Evolutionary conservation across 2,797 vertebrate genomes (phyloP), one percentile per base, ranked within the genome.

Genomic region (Pygocentrus nattereri): DNA sequence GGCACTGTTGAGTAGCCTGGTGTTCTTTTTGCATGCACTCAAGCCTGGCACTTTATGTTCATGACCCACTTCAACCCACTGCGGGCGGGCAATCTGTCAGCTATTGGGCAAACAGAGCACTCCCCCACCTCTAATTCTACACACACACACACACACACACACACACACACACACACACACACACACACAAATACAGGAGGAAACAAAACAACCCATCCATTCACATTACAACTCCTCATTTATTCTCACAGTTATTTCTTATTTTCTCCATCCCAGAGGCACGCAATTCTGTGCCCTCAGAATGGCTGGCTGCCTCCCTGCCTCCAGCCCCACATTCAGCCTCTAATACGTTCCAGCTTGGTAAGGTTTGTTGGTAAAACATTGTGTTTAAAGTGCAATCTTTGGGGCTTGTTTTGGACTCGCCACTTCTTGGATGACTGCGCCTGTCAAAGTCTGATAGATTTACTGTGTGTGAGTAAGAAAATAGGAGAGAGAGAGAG

Each of bases 191-290:
- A 80, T 77, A 73, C 67, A 61, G 19, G 52, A 74, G 79, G 76
- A 76, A 82, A 82, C 80, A 76, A 85, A 83, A 89, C 78, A 87
- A 87, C 80, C 84, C 87, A 84, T 87, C 80, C 82, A 82, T 88
- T 88, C 84, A 84, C 85, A 88, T 87, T 78, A 84, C 84, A 82
- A 65, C 85, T 67, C 38, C 76, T 56, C 78, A 77, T 65, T 81
- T 86, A 81, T 69, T 82, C 82, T 86, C 85, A 88, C 84, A 58
- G 82, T 89, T 88, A 87, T 87, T 86, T 87, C 81, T 87, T 87
- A 76, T 86, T 89, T 88, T 64, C 78, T 74, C 74, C 87, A 83
- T 86, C 34, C 64, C 83, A 27, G 75, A 87, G 85, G 76, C 90
- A 91, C 82, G 81, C 82, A 87, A 85, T 78, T 41, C 83, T 81